Evolutionary conservation across 1,140 invertebrate species (phyloP), one percentile per base, ranked within the genome.

Genomic region (Macrostomum lignano): DNA sequence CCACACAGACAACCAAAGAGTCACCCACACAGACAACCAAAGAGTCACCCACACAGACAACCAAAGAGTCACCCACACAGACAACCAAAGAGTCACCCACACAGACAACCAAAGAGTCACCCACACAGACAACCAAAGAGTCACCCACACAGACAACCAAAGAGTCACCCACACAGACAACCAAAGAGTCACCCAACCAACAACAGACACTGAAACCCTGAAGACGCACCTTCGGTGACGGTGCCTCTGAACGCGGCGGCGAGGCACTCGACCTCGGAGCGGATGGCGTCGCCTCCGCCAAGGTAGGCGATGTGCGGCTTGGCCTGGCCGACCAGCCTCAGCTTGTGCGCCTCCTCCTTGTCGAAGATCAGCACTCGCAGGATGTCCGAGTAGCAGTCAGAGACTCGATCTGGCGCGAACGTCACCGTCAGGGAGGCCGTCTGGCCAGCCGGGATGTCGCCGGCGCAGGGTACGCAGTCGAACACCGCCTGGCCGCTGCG

Each of bases 391-490:
- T 45, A 58, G 31, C 48, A 34, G 13, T 54, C 50, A 45, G 51
- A 52, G 5, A 42, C 35, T 42, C 56, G 52, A 33, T 58, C 55
- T 15, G 55, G 55, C 17, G 51, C 48, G 46, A 56, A 58, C 17
- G 52, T 52, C 26, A 56, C 41, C 6, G 42, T 49, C 10, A 58
- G 42, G n/a, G 10, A 24, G n/a, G n/a, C 10, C 23, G 23, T 31
- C 38, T 35, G 35, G 50, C 48, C 52, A 28, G 50, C 45, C 11
- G 42, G 35, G 28, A 58, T 53, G 2, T 35, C 44, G 5, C 55
- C 55, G 36, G 47, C 46, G 9, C 43, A 35, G 19, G 55, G 55
- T 17, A 51, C 47, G 25, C 53, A 40, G 34, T 58, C 55, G 48
- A 58, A 58, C n/a, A 51, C 50, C 38, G 44, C 45, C 22, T 47